Percentiles rank a stretch among this genome's conserved stretches.
Evolutionary conservation across 2,888 invertebrate species (phyloP).

Genomic region (Entomobrya multifasciata): DNA sequence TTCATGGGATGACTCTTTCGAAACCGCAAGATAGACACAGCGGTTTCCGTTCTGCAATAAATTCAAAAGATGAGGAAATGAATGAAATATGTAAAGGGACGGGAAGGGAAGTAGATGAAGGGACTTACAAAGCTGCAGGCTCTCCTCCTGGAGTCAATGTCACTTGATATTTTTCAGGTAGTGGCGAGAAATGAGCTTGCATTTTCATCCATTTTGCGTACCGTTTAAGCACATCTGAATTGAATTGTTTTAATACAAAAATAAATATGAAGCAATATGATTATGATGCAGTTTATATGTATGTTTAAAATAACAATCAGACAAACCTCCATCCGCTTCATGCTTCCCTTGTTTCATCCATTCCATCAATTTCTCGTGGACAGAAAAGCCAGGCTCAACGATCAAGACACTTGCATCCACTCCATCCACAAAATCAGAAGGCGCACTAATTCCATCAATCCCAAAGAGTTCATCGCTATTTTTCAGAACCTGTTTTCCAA

Average conservation of each 20-base stretch:
- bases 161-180: conserved; percentile 43
- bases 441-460: conserved; percentile 12
- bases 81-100: no score
- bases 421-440: neutral
- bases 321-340: conserved; percentile 25
- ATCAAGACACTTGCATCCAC: conserved; percentile 13
- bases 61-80: no score
- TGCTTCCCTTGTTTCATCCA: conserved; percentile 43
- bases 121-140: conserved; percentile 35
- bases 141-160: conserved; percentile 7
- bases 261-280: no score
- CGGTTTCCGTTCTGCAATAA: conserved; percentile 9
- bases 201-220: conserved; percentile 39
- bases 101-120: neutral
- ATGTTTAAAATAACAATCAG: neutral
- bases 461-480: conserved; percentile 58
- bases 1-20: conserved; percentile 22
- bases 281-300: no score
- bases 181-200: conserved; percentile 2
- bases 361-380: conserved; percentile 46
- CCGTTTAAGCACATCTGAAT: neutral
- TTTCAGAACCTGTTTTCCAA: conserved; percentile 24
- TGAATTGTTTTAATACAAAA: neutral
- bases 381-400: conserved; percentile 39
- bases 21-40: conserved; percentile 40